Percentiles rank a stretch among this genome's conserved stretches.
Evolutionary conservation across 2,888 invertebrate genomes (phyloP).

Genomic region (Anoplius nigerrimus): DNA sequence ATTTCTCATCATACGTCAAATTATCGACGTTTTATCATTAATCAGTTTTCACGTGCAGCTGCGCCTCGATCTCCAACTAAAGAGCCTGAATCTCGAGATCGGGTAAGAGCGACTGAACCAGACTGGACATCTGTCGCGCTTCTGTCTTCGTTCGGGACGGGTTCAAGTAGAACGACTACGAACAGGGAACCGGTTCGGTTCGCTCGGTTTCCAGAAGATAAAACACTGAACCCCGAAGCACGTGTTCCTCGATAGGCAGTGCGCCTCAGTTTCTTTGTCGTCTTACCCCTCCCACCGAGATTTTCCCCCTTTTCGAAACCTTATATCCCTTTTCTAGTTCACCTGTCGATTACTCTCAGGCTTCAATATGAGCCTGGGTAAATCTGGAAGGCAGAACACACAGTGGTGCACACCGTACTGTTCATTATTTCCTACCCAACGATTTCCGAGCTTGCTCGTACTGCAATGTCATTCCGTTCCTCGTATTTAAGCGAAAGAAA

Average conservation of each 20-base stretch:
- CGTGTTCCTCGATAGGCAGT: constrained; percentile 38
- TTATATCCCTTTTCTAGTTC: constrained; percentile 11
- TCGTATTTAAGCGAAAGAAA: constrained; percentile 5
- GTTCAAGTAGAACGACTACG: constrained; percentile 29
- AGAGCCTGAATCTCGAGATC: constrained; percentile 9
- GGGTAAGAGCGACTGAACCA: constrained; percentile 29
- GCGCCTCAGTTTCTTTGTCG: constrained; percentile 30
- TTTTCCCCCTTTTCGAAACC: constrained; percentile 26
- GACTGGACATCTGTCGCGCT: constrained; percentile 41
- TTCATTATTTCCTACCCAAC: too few relatives aligned
- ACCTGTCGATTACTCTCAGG: neutral
- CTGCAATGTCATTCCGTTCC: too few relatives aligned
- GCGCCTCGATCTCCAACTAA: too few relatives aligned
- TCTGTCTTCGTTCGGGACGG: constrained; percentile 30
- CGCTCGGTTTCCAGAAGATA: constrained; percentile 40
- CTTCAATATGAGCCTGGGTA: too few relatives aligned
- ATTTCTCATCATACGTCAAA: too few relatives aligned
- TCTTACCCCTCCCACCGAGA: constrained; percentile 26
- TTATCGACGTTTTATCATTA: too few relatives aligned
- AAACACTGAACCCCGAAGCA: constrained; percentile 35
- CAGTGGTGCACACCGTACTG: too few relatives aligned
- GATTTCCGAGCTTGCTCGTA: too few relatives aligned
- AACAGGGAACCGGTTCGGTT: constrained; percentile 51
- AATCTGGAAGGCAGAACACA: constrained; percentile 3
- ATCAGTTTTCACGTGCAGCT: too few relatives aligned